phyloP scores from a whole-genome alignment of 2,797 vertebrate genomes.

The Cossypha dichroa region DNA sequence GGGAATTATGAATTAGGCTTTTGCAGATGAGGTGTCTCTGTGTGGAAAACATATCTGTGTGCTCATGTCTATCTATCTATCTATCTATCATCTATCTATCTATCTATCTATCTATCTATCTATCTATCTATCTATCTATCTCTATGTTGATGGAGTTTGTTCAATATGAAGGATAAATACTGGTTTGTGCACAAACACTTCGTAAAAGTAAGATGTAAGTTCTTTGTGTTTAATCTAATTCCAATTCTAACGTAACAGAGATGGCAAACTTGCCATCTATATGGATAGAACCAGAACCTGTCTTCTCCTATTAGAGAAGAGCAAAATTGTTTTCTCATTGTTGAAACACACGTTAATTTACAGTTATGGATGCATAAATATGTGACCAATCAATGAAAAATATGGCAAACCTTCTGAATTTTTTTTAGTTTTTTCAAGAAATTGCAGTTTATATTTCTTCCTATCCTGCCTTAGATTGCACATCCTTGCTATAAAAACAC shows the following conservation, averaged over 20 bases:
- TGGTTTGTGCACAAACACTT: neutral
- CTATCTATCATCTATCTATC: no score
- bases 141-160: neutral
- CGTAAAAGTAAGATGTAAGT: neutral
- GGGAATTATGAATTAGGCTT: neutral
- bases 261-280: neutral
- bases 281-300: neutral
- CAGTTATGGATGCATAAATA: neutral
- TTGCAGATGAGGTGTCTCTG: neutral
- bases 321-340: neutral
- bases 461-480: neutral
- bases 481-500: neutral
- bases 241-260: neutral
- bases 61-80: neutral
- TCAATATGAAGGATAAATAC: neutral
- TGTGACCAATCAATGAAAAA: neutral
- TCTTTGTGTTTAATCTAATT: neutral
- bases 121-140: no score
- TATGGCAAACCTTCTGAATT: fast-evolving
- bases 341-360: neutral
- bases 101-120: no score
- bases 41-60: neutral
- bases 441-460: neutral
- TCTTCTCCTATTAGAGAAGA: neutral
- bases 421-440: neutral